Percentiles rank a stretch among this genome's conserved stretches.
Evolutionary conservation across 2,888 invertebrate species (phyloP).

Genomic region (Argynnis bischoffii): DNA sequence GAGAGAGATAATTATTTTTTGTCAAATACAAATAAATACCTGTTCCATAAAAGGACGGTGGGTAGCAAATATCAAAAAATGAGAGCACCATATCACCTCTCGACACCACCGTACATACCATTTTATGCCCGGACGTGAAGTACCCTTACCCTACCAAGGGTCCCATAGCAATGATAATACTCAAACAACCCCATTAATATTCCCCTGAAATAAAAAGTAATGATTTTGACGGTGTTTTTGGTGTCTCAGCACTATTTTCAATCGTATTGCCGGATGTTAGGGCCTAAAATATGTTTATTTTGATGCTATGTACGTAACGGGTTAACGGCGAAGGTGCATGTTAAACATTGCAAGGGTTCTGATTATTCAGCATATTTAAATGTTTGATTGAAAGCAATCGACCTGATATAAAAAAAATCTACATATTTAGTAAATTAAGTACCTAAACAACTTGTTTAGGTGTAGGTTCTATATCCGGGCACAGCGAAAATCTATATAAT

Average conservation of each 20-base stretch:
- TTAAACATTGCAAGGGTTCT: conserved; percentile 30
- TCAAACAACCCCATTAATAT: conserved; percentile 59
- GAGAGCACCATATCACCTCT: conserved; percentile 17
- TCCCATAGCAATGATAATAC: conserved; percentile 55
- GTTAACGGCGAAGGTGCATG: conserved; percentile 38
- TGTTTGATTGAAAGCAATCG: conserved; percentile 22
- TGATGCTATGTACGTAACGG: conserved; percentile 26
- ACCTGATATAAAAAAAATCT: neutral
- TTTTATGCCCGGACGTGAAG: conserved; percentile 45
- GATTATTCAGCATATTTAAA: conserved; percentile 39
- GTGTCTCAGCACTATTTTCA: conserved; percentile 41
- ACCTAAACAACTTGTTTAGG: too few species aligned
- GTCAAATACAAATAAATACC: conserved; percentile 9
- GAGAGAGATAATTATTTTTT: conserved; percentile 4
- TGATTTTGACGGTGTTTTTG: conserved; percentile 46
- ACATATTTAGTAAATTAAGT: neutral
- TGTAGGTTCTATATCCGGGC: too few species aligned
- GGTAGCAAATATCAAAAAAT: conserved; percentile 13
- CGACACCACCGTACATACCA: conserved; percentile 27
- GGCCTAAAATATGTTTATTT: conserved; percentile 47
- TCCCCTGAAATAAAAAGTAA: conserved; percentile 66
- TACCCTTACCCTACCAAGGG: conserved; percentile 47
- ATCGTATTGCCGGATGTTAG: conserved; percentile 45
- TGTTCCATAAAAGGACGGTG: conserved; percentile 4
- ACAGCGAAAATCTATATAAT: too few species aligned